Evolutionary conservation across 2,113 vertebrate species (phyloP).

Genomic region (Microtus montanus): DNA sequence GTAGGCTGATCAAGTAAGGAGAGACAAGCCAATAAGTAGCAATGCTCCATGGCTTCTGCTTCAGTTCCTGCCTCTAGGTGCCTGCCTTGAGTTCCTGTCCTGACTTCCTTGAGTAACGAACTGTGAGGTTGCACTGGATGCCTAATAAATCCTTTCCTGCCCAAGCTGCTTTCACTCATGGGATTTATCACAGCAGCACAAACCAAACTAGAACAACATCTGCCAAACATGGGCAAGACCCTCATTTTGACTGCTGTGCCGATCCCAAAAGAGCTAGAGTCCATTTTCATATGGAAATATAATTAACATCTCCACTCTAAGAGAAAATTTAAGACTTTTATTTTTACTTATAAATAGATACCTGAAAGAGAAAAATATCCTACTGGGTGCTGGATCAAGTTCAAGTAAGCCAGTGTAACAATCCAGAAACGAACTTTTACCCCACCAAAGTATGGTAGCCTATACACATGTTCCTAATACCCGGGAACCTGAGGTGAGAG

Average conservation of each 20-base stretch:
- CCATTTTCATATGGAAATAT: neutral
- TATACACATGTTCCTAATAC: neutral
- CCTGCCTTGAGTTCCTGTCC: neutral
- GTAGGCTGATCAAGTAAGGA: neutral
- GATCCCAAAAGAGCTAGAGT: no score
- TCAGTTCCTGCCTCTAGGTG: neutral
- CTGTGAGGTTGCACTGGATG: neutral
- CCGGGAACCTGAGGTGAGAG: neutral
- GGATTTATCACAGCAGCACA: neutral
- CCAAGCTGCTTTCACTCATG: neutral
- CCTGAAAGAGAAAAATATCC: neutral
- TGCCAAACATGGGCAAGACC: neutral
- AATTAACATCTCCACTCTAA: neutral
- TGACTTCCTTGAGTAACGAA: neutral
- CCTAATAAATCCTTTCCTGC: neutral
- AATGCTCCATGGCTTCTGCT: neutral
- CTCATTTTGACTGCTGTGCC: no score
- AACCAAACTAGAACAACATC: neutral
- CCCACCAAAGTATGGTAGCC: neutral
- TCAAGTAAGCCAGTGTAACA: neutral
- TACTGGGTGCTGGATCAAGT: neutral
- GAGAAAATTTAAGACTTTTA: constrained; percentile 15
- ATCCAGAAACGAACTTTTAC: neutral
- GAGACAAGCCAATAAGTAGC: neutral
- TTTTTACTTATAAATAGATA: neutral